Evolutionary conservation across 2,113 vertebrate genomes (phyloP).

Genomic region (Pollimyrus isidori): DNA sequence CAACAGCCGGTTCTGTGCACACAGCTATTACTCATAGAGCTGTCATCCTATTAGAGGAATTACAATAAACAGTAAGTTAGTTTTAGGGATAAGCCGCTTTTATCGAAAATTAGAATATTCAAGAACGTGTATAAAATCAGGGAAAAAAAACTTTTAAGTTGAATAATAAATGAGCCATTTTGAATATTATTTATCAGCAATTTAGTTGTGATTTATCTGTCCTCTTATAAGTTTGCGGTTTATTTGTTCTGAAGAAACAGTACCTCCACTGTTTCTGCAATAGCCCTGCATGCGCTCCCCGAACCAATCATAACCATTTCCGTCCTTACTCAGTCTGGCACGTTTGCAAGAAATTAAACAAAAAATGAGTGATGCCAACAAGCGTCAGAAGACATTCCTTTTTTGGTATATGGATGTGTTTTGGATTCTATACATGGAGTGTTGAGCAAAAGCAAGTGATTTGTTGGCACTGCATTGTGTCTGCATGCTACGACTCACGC

Average conservation of each 20-base stretch:
- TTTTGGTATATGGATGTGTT: not conserved
- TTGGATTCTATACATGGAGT: not conserved
- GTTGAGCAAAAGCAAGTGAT: not conserved
- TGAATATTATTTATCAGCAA: not conserved
- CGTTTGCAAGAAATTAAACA: not conserved
- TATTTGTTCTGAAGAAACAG: not conserved
- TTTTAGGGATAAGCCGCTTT: not conserved
- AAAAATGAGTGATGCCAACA: not conserved
- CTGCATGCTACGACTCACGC: not conserved
- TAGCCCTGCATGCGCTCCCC: not conserved
- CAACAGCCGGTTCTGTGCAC: slow-evolving; percentile 39
- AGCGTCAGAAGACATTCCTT: not conserved
- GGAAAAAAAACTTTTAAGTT: not conserved
- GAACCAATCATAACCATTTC: not conserved
- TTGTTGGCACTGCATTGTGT: not conserved
- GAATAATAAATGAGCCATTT: not conserved
- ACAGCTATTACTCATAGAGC: slow-evolving; percentile 34
- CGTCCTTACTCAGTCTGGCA: not conserved
- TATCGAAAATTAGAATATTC: not conserved
- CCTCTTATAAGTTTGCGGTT: not conserved
- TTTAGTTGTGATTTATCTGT: not conserved
- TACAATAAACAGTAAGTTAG: slow-evolving; percentile 42
- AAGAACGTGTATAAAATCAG: not conserved
- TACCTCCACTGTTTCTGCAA: not conserved
- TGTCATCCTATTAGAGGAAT: slow-evolving; percentile 40